A percentile compares a stretch with the other conserved stretches of the same genome.
Conservation (phyloP, 2,113 vertebrate genomes). For the Caretta caretta region DNA sequence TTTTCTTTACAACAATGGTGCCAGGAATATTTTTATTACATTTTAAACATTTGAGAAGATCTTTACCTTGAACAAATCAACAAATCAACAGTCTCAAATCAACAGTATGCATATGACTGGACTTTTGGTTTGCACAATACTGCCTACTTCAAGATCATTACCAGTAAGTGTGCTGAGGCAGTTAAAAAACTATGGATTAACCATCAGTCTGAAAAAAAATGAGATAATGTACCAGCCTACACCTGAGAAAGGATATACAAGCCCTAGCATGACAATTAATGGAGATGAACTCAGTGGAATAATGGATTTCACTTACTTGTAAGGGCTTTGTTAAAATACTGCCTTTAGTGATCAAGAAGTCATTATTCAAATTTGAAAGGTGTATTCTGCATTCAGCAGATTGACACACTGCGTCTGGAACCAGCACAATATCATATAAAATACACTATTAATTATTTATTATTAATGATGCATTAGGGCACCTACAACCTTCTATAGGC, state of each 20-base stretch:
- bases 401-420: background rate
- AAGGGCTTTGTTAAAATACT: conserved; percentile 65
- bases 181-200: conserved; percentile 73
- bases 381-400: conserved; percentile 31
- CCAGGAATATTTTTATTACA: background rate
- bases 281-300: conserved; percentile 53
- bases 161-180: conserved; percentile 49
- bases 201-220: conserved; percentile 52
- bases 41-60: background rate
- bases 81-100: conserved; percentile 34
- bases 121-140: conserved; percentile 49
- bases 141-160: conserved; percentile 57
- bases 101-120: background rate
- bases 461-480: background rate
- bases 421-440: background rate
- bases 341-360: conserved; percentile 46
- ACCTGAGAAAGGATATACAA: conserved; percentile 56
- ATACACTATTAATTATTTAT: background rate
- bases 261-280: conserved; percentile 67
- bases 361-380: conserved; percentile 61
- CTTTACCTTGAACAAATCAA: conserved; percentile 42
- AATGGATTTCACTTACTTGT: conserved; percentile 75
- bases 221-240: conserved; percentile 62
- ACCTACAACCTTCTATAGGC: background rate
- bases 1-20: conserved; percentile 5